Conservation (phyloP, 2,888 invertebrate species). For the Hirtodrosophila histrioides region DNA sequence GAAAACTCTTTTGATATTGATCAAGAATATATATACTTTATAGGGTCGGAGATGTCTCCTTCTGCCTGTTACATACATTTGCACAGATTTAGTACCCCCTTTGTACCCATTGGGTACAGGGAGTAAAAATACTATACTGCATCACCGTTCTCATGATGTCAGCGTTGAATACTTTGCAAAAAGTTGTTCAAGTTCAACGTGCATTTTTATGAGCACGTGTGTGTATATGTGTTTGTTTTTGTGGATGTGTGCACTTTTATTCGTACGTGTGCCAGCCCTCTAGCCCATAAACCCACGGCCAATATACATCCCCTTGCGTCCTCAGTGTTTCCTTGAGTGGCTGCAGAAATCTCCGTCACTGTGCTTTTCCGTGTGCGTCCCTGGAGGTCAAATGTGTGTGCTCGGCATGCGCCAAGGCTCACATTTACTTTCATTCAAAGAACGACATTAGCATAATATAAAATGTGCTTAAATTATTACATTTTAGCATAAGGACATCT, state of each 20-base stretch:
- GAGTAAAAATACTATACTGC: neutral
- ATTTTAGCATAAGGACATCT: too few species aligned
- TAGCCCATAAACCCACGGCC: conserved; percentile 47
- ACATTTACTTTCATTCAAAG: conserved; percentile 22
- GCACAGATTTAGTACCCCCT: too few species aligned
- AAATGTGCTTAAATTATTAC: conserved; percentile 38
- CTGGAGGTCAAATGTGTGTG: conserved; percentile 58
- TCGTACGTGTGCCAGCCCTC: conserved; percentile 46
- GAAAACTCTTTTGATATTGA: too few species aligned
- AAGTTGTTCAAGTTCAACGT: conserved; percentile 70
- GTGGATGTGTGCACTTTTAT: conserved; percentile 3
- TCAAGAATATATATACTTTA: too few species aligned
- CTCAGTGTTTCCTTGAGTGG: conserved; percentile 36
- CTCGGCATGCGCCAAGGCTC: conserved; percentile 38
- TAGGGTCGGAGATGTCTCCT: too few species aligned
- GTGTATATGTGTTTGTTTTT: conserved; percentile 1
- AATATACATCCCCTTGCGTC: conserved; percentile 3
- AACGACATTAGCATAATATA: conserved; percentile 54
- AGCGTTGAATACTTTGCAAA: conserved; percentile 29
- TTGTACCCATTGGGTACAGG: too few species aligned
- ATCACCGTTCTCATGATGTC: conserved; percentile 36
- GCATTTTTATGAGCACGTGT: conserved; percentile 46
- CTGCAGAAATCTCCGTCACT: conserved; percentile 41
- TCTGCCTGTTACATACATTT: too few species aligned
- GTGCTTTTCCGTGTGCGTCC: conserved; percentile 19